Evolutionary conservation across 2,797 vertebrate species (phyloP).

Genomic region (Potorous gilbertii): DNA sequence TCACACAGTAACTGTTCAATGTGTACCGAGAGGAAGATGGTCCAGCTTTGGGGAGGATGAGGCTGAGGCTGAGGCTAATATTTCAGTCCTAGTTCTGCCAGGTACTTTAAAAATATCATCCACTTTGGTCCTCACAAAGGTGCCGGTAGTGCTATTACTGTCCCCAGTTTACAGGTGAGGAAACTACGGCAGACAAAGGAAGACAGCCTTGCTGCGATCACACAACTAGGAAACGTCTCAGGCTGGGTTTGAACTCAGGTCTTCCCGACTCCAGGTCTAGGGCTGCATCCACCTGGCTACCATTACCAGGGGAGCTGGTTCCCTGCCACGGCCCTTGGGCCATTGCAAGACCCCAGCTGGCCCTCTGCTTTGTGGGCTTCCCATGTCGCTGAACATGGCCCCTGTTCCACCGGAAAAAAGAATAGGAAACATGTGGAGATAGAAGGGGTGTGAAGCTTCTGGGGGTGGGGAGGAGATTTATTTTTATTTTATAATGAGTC

Average conservation of each 20-base stretch:
- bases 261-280: neutral
- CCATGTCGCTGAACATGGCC: conserved; percentile 1
- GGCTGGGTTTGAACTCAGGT: neutral
- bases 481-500: conserved; percentile 68
- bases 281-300: neutral
- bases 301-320: too few relatives aligned
- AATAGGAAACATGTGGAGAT: conserved; percentile 59
- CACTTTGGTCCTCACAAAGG: too few relatives aligned
- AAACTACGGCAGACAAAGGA: neutral
- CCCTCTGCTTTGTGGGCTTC: conserved; percentile 30
- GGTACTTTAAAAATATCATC: neutral
- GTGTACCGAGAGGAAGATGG: neutral
- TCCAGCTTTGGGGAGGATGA: neutral
- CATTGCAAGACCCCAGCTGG: conserved; percentile 23
- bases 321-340: neutral
- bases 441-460: conserved; percentile 52
- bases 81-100: neutral
- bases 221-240: neutral
- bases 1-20: neutral
- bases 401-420: conserved; percentile 48
- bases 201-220: neutral
- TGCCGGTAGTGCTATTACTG: neutral
- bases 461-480: conserved; percentile 41
- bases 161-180: neutral
- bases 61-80: too few relatives aligned